phyloP scores from a whole-genome alignment of 2,797 vertebrate species.

The Anguilla pacifica region DNA sequence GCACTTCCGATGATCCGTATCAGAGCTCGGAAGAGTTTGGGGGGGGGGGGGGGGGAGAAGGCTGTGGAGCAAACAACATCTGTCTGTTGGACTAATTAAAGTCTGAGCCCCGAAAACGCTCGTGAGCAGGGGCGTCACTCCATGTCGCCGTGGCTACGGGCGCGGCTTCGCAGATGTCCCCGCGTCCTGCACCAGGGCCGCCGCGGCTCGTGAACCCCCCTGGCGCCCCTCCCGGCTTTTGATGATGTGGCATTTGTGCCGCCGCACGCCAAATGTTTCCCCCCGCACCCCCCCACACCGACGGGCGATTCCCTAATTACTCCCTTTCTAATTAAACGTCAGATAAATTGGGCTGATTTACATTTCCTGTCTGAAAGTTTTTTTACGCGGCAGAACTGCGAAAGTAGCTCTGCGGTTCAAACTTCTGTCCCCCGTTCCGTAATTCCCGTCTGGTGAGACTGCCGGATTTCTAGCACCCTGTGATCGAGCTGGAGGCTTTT shows the following conservation, averaged over 20 bases:
- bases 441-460: too few relatives aligned
- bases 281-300: neutral
- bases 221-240: slow-evolving; percentile 14
- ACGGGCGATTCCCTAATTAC: slow-evolving; percentile 18
- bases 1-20: neutral
- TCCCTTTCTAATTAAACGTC: neutral
- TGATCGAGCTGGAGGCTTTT: neutral
- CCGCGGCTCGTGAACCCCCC: slow-evolving; percentile 24
- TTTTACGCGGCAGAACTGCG: neutral
- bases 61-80: slow-evolving; percentile 61
- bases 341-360: slow-evolving; percentile 10
- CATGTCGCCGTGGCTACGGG: slow-evolving; percentile 26
- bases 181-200: slow-evolving; percentile 11
- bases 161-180: neutral
- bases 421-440: neutral
- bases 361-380: neutral
- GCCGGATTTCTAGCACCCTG: neutral
- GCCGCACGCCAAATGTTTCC: slow-evolving; percentile 16
- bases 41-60: neutral
- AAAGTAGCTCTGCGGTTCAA: neutral
- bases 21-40: neutral
- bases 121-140: slow-evolving; percentile 19
- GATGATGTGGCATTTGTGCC: slow-evolving; percentile 15
- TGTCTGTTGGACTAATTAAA: slow-evolving; percentile 58
- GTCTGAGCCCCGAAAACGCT: slow-evolving; percentile 40